Base-by-base conservation (phyloP, 2,888 invertebrate species). In the Fabriciana adippe region DNA sequence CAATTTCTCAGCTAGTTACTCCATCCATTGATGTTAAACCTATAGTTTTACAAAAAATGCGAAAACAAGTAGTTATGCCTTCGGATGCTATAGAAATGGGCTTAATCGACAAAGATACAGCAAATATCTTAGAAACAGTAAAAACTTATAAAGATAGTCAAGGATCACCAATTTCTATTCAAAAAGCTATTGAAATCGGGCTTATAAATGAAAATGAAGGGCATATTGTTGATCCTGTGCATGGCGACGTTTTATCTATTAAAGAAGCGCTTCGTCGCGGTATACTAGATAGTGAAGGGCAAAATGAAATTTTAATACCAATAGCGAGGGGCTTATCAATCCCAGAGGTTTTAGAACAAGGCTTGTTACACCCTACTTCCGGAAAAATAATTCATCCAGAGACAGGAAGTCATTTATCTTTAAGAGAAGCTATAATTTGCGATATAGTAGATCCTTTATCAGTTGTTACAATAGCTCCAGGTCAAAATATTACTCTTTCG, bases 401-500 rank as follows among this genome's bases (percentile, higher is more conserved):
- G 89, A 96, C 97, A 26, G 98, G 98, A 2, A 94, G 93, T 74
- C 94, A 95, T 71, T 91, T 98, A 64, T 95, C 96, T 66, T 91
- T 98, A 71, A 94, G 95, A 76, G 96, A 98, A 93, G 97, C 98
- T 35, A 96, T 98, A 62, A 94, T 96, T 76, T 97, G 97, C 84
- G 98, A 98, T 79, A 96, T 98, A 75, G 94, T 98, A 61, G 97
- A 99, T 92, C 95, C 97, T 0, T 88, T 95, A 64, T 96, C 97
- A 14, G 93, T 93, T 64, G 89, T 99, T 64, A 94, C 94, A 1
- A 91, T 94, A 50, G 94, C 95, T 1, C 90, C 93, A 48, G 94
- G 94, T 50, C 93, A 93, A 72, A 93, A 93, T 71, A 93, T 97
- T 41, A 96, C 97, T 0, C 85, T 99, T 56, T 94, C 95, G 76